Percentiles rank a stretch among this genome's conserved stretches.
Evolutionary conservation across 1,140 invertebrate species (phyloP).

Genomic region (Ylistrum balloti): DNA sequence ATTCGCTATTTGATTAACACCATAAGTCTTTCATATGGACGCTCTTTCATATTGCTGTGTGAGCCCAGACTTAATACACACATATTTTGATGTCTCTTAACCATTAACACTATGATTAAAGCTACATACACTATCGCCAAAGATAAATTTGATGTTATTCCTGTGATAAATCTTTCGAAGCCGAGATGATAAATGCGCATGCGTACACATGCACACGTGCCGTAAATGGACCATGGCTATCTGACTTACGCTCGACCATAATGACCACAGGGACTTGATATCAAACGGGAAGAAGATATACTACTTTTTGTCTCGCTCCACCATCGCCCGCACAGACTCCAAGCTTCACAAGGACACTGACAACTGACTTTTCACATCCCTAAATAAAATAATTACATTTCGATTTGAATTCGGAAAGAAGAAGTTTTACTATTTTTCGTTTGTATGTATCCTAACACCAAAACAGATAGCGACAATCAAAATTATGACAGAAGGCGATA

Average conservation of each 20-base stretch:
- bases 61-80: not conserved
- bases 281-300: constrained; percentile 3
- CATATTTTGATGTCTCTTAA: not conserved
- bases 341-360: not conserved
- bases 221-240: constrained; percentile 32
- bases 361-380: too few relatives aligned
- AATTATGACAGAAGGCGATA: too few relatives aligned
- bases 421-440: too few relatives aligned
- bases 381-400: too few relatives aligned
- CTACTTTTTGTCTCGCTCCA: not conserved
- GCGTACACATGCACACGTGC: constrained; percentile 7
- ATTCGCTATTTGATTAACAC: not conserved
- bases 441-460: too few relatives aligned
- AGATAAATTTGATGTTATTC: constrained; percentile 1
- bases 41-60: not conserved
- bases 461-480: too few relatives aligned
- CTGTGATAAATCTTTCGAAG: not conserved
- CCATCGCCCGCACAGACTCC: not conserved
- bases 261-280: constrained; percentile 7
- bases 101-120: not conserved
- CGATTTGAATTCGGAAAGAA: too few relatives aligned
- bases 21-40: not conserved
- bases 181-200: constrained; percentile 24
- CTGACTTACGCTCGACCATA: not conserved
- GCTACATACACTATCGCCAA: not conserved